Conservation (phyloP, 2,797 vertebrate species). For the Limosa lapponica region DNA sequence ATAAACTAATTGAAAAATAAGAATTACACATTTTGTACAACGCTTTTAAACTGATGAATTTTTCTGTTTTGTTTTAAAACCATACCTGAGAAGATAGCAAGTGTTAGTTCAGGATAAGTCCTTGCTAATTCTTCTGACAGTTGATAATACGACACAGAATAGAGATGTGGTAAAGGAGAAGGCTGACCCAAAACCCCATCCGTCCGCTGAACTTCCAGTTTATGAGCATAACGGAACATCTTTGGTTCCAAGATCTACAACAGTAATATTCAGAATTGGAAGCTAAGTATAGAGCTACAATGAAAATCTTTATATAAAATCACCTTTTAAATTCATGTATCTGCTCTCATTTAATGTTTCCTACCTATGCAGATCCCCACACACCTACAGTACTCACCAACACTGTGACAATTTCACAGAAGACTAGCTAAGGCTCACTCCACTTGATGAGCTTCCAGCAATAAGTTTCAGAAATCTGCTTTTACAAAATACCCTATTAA, state of each 20-base stretch:
- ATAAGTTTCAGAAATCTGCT: not conserved
- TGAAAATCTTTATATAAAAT: not conserved
- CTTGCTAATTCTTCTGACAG: constrained; percentile 96
- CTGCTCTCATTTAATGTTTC: not conserved
- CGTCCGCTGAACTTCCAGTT: constrained; percentile 92
- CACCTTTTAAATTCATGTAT: not conserved
- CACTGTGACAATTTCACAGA: not conserved
- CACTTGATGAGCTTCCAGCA: not conserved
- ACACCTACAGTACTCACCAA: not conserved
- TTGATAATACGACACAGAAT: constrained; percentile 97
- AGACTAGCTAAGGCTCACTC: not conserved
- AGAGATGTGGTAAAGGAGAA: constrained; percentile 93
- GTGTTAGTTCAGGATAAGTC: constrained; percentile 95
- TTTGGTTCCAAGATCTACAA: constrained; percentile 96
- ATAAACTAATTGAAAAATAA: not conserved
- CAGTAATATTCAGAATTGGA: not conserved
- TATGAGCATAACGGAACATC: constrained; percentile 98
- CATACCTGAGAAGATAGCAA: constrained; percentile 97
- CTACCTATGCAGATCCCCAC: not conserved
- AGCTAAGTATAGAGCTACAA: not conserved
- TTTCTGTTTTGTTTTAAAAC: not conserved
- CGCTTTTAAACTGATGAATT: not conserved
- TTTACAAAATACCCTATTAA: not conserved
- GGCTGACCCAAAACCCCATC: constrained; percentile 93
- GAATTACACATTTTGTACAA: not conserved